These are phyloP conservation scores for Lepisosteus oculatus DNA, from an alignment of 2,113 vertebrate species.

Conservation along the genomic window DNA sequence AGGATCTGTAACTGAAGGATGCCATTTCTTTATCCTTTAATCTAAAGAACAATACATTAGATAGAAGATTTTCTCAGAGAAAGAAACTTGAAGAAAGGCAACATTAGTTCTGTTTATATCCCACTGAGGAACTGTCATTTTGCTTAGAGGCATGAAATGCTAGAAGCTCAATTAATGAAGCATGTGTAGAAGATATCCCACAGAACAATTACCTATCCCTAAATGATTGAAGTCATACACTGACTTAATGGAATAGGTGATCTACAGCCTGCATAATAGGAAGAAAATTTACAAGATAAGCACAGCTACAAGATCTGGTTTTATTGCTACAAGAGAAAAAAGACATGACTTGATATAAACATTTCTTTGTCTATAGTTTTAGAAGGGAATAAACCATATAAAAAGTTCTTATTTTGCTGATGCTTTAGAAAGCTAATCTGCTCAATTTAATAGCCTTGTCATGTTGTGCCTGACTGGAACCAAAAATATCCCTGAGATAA, in stretches of 20 bases:
- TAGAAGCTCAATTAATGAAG: slow-evolving; percentile 36
- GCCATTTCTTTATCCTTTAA: too few relatives aligned
- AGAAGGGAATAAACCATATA: neutral
- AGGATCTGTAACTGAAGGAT: too few relatives aligned
- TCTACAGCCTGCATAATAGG: slow-evolving; percentile 31
- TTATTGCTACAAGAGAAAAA: neutral
- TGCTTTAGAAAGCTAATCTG: neutral
- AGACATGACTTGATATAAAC: neutral
- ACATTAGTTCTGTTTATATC: neutral
- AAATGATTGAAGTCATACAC: slow-evolving; percentile 30
- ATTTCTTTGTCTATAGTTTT: neutral
- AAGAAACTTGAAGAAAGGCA: neutral
- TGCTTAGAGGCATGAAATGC: slow-evolving; percentile 7
- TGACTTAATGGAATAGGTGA: slow-evolving; percentile 33
- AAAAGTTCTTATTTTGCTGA: neutral
- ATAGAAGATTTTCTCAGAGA: neutral
- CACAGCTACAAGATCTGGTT: neutral
- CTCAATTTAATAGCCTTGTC: neutral
- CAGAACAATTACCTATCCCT: slow-evolving; percentile 38
- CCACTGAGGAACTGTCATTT: neutral
- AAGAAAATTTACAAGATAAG: slow-evolving; percentile 26
- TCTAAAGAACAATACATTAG: too few relatives aligned
- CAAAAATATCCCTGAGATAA: slow-evolving; percentile 12
- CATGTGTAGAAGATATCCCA: slow-evolving; percentile 31
- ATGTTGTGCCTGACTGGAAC: neutral